Conservation (phyloP, 2,113 vertebrate genomes). For the Ceyx margarethae region DNA sequence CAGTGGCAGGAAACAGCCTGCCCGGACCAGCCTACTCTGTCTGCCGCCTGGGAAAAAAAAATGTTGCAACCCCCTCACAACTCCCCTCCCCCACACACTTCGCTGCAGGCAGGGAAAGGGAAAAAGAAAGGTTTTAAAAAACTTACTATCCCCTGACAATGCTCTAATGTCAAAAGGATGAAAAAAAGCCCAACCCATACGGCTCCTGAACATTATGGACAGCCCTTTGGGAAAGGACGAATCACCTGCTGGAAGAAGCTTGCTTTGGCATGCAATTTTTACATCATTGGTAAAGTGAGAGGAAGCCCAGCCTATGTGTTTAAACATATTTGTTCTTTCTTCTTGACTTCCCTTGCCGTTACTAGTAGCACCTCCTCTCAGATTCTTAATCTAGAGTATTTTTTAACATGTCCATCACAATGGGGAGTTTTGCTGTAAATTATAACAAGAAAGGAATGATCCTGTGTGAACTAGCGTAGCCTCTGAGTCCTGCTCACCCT, state of each 20-base stretch:
- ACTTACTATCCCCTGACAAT: too few relatives aligned
- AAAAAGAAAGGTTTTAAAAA: too few relatives aligned
- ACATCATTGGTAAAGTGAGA: background rate
- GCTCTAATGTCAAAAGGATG: background rate
- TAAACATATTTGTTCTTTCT: background rate
- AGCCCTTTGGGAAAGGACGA: background rate
- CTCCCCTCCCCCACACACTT: too few relatives aligned
- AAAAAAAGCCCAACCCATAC: background rate
- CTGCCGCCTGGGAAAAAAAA: too few relatives aligned
- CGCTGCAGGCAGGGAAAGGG: too few relatives aligned
- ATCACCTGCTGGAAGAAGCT: background rate
- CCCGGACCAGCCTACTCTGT: too few relatives aligned
- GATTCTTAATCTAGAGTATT: background rate
- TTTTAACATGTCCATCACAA: background rate
- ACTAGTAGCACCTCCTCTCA: background rate
- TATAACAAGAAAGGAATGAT: background rate
- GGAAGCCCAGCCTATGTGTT: background rate
- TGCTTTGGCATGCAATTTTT: background rate
- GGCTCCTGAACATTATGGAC: background rate
- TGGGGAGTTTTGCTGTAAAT: background rate
- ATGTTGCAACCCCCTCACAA: too few relatives aligned
- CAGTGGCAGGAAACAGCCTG: too few relatives aligned
- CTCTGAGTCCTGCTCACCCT: accelerated
- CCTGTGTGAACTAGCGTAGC: accelerated
- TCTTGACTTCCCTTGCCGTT: background rate